Evolutionary conservation across 2,888 invertebrate genomes (phyloP).

Genomic region (Lasius platythorax): DNA sequence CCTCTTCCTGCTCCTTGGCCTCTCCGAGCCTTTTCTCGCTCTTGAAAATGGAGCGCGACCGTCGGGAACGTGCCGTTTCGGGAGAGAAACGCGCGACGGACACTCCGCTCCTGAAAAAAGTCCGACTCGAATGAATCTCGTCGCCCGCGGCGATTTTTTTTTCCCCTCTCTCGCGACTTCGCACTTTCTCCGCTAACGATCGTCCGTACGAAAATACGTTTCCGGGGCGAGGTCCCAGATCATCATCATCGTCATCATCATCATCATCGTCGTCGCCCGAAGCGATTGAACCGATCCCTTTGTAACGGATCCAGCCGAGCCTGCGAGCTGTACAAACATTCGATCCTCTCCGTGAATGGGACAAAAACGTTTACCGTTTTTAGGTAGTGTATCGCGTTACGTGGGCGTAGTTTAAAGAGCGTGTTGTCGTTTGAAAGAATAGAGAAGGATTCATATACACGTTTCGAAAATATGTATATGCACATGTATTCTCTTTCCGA

Average conservation of each 20-base stretch:
- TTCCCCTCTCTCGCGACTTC: background rate
- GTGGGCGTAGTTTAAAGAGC: conserved; percentile 30
- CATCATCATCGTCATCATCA: conserved; percentile 2
- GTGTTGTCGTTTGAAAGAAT: background rate
- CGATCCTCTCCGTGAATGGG: conserved; percentile 22
- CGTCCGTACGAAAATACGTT: conserved; percentile 23
- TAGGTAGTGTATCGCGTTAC: conserved; percentile 37
- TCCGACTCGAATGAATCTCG: background rate
- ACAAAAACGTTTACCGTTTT: conserved; percentile 47
- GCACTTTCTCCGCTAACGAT: conserved; percentile 37
- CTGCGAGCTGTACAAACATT: conserved; percentile 42
- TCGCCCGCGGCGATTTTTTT: conserved; percentile 27
- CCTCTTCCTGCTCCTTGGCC: conserved; percentile 57
- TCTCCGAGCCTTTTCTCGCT: conserved; percentile 27
- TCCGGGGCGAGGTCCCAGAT: conserved; percentile 34
- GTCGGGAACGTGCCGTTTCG: conserved; percentile 39
- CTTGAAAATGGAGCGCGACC: conserved; percentile 48
- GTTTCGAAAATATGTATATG: background rate
- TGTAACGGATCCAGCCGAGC: conserved; percentile 37
- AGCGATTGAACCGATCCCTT: conserved; percentile 45
- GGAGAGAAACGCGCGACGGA: conserved; percentile 27
- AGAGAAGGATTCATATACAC: conserved; percentile 18
- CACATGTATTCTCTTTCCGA: background rate
- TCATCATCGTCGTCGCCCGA: conserved; percentile 13
- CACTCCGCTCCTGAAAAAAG: conserved; percentile 11